Conservation (phyloP, 2,888 invertebrate genomes). For the Diadegma fenestrale region DNA sequence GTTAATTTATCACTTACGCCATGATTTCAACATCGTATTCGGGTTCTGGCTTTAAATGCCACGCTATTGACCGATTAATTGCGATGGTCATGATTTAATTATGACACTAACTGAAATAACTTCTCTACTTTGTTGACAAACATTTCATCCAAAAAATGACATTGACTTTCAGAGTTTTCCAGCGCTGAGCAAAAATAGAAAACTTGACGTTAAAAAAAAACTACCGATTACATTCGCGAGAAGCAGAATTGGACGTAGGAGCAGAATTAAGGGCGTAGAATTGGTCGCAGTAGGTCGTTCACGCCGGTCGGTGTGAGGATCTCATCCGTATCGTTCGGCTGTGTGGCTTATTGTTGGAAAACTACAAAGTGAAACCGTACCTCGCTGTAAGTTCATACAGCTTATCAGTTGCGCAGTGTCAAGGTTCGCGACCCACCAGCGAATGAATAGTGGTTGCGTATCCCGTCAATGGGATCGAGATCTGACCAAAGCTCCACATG, state of each 20-base stretch:
- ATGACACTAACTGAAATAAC: not conserved
- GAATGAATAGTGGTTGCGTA: constrained; percentile 74
- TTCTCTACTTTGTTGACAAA: not conserved
- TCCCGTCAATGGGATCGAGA: constrained; percentile 67
- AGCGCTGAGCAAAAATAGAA: not conserved
- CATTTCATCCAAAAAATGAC: not conserved
- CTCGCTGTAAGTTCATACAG: constrained; percentile 73
- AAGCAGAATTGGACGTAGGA: not conserved
- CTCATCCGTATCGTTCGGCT: constrained; percentile 30
- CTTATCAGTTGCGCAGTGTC: constrained; percentile 77
- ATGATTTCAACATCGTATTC: not conserved
- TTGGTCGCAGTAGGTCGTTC: too few species aligned
- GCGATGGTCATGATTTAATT: not conserved
- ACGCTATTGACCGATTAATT: not conserved
- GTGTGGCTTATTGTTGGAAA: constrained; percentile 20
- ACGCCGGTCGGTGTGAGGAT: constrained; percentile 34
- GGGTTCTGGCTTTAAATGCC: not conserved
- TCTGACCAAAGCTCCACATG: constrained; percentile 24
- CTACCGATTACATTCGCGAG: not conserved
- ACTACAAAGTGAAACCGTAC: constrained; percentile 76
- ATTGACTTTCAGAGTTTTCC: not conserved
- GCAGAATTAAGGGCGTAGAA: too few species aligned
- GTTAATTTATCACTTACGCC: not conserved
- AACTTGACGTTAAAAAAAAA: not conserved
- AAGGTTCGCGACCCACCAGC: constrained; percentile 79